phyloP scores from a whole-genome alignment of 2,888 invertebrate species.

The Drosophila eohydei region DNA sequence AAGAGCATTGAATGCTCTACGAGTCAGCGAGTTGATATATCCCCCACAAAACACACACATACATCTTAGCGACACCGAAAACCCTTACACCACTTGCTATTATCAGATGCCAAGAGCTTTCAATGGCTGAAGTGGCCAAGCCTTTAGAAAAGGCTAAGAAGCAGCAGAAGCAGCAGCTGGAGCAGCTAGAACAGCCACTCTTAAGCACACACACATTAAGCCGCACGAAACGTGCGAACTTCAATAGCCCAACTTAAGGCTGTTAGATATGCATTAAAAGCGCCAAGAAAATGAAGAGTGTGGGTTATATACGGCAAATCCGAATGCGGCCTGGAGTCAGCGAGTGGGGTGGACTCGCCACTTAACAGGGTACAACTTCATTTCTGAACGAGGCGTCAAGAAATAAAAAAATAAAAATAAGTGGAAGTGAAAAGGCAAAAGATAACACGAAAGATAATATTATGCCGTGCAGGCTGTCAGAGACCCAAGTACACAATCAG shows the following conservation, averaged over 20 bases:
- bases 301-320: slow-evolving; percentile 17
- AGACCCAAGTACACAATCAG: slow-evolving; percentile 23
- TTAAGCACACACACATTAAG: slow-evolving; percentile 63
- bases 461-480: slow-evolving; percentile 56
- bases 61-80: background rate
- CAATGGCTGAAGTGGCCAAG: slow-evolving; percentile 49
- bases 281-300: slow-evolving; percentile 45
- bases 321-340: background rate
- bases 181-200: slow-evolving; percentile 20
- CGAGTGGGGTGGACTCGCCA: slow-evolving; percentile 41
- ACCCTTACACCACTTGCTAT: slow-evolving; percentile 2
- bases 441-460: slow-evolving; percentile 77
- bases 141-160: slow-evolving; percentile 31
- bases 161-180: slow-evolving; percentile 16
- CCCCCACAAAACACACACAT: background rate
- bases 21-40: slow-evolving; percentile 34
- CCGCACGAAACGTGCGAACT: slow-evolving; percentile 61
- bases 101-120: slow-evolving; percentile 56
- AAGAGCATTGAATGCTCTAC: slow-evolving; percentile 39
- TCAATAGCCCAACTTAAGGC: slow-evolving; percentile 66
- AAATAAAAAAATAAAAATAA: slow-evolving; percentile 32
- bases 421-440: slow-evolving; percentile 66
- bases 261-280: slow-evolving; percentile 76
- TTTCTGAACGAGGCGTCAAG: slow-evolving; percentile 61
- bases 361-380: slow-evolving; percentile 76